These are phyloP conservation scores for Drosophila infuscata DNA, from an alignment of 2,888 invertebrate genomes.

Conservation along the genomic window DNA sequence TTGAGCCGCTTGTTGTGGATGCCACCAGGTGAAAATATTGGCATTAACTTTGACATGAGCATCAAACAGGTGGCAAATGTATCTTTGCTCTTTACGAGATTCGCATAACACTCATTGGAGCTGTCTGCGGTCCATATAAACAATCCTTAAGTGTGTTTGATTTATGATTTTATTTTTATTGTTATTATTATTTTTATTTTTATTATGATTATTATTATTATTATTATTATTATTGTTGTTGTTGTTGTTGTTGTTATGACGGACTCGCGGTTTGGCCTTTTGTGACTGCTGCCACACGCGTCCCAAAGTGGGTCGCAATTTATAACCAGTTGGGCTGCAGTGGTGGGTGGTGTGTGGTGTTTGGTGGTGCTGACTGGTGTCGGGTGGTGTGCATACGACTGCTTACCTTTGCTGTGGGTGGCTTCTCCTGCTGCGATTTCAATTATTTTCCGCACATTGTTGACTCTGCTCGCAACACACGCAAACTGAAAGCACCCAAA, in stretches of 20 bases:
- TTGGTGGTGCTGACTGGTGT: not conserved
- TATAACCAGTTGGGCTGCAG: not conserved
- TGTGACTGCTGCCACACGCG: slow-evolving; percentile 18
- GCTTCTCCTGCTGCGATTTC: slow-evolving; percentile 57
- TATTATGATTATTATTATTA: slow-evolving; percentile 6
- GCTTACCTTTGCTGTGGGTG: slow-evolving; percentile 38
- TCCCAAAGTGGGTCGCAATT: slow-evolving; percentile 21
- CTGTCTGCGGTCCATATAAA: not conserved
- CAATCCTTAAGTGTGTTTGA: slow-evolving; percentile 24
- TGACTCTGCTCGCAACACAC: slow-evolving; percentile 50
- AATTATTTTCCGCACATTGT: slow-evolving; percentile 68
- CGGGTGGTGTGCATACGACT: not conserved
- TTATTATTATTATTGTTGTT: slow-evolving; percentile 16
- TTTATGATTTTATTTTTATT: slow-evolving; percentile 25
- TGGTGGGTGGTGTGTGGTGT: not conserved
- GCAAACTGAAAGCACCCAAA: slow-evolving; percentile 50
- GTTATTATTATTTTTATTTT: slow-evolving; percentile 13
- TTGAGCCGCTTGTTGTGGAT: not conserved
- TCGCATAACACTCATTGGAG: not conserved
- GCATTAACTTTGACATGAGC: slow-evolving; percentile 8
- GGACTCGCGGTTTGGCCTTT: slow-evolving; percentile 1
- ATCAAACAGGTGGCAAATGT: slow-evolving; percentile 28
- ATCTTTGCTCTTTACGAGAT: not conserved
- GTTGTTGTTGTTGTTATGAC: slow-evolving; percentile 1
- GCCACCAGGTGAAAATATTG: slow-evolving; percentile 14